A percentile compares a stretch with the other conserved stretches of the same genome.
Conservation (phyloP, 2,113 vertebrate species). For the Aphyosemion australe region DNA sequence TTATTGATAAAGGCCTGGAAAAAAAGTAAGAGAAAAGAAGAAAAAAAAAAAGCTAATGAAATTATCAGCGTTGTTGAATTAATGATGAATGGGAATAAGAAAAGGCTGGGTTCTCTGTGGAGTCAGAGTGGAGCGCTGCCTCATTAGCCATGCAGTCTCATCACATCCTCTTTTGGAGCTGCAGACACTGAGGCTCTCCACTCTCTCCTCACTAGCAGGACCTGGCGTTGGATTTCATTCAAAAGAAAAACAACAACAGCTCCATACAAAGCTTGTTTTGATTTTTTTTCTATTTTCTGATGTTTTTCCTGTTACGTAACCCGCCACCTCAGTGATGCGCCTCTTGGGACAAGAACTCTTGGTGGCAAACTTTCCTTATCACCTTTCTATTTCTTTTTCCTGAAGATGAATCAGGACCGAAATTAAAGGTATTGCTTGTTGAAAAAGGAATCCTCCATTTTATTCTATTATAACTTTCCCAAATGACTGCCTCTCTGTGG, state of each 20-base stretch:
- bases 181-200: slow-evolving; percentile 81
- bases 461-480: slow-evolving; percentile 35
- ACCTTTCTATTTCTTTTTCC: slow-evolving; percentile 40
- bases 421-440: slow-evolving; percentile 16
- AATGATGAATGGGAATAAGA: slow-evolving; percentile 98
- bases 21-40: slow-evolving; percentile 66
- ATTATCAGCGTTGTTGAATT: slow-evolving; percentile 99
- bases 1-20: slow-evolving; percentile 90
- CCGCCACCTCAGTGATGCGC: slow-evolving; percentile 42
- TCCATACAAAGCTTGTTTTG: slow-evolving; percentile 19
- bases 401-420: slow-evolving; percentile 40
- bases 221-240: slow-evolving; percentile 87
- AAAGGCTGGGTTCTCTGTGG: slow-evolving; percentile 88
- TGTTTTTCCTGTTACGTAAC: slow-evolving; percentile 45
- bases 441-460: slow-evolving; percentile 39
- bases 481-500: slow-evolving; percentile 62
- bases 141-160: slow-evolving; percentile 96
- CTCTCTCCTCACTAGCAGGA: slow-evolving; percentile 74
- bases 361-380: slow-evolving; percentile 65
- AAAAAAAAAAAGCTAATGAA: slow-evolving; percentile 86
- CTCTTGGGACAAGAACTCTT: slow-evolving; percentile 65
- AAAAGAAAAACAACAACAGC: slow-evolving; percentile 58
- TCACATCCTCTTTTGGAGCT: slow-evolving; percentile 88
- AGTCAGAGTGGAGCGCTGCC: slow-evolving; percentile 75
- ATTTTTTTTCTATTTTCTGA: slow-evolving; percentile 6